These are phyloP conservation scores for Speoplatyrhinus poulsoni DNA, from an alignment of 2,113 vertebrate genomes.

Conservation along the genomic window DNA sequence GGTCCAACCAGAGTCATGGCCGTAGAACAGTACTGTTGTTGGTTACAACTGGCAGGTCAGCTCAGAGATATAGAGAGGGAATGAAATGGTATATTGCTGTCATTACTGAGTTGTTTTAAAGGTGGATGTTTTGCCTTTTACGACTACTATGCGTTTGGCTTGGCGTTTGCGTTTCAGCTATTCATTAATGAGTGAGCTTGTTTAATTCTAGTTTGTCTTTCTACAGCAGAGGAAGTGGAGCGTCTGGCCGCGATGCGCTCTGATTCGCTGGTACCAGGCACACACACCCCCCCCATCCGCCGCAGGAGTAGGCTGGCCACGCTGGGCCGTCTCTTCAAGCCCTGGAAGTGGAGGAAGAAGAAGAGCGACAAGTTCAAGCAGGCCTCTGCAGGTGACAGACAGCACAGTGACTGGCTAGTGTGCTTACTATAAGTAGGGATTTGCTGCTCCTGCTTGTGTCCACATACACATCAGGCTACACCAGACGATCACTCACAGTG, in stretches of 20 bases:
- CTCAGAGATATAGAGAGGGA: not conserved
- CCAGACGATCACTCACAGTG: no score
- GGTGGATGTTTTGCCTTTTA: not conserved
- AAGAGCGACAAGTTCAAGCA: slow-evolving; percentile 99
- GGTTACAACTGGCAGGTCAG: not conserved
- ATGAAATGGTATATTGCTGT: not conserved
- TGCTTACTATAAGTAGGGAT: not conserved
- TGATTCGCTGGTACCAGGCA: slow-evolving; percentile 95
- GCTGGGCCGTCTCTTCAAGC: slow-evolving; percentile 93
- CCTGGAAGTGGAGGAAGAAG: slow-evolving; percentile 99
- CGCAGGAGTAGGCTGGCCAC: slow-evolving; percentile 94
- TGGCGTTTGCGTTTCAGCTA: not conserved
- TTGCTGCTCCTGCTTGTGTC: slow-evolving; percentile 10
- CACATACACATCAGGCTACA: not conserved
- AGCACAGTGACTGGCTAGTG: not conserved
- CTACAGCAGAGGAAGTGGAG: slow-evolving; percentile 92
- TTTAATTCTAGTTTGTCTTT: slow-evolving; percentile 2
- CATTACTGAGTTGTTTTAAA: not conserved
- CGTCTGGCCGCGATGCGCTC: slow-evolving; percentile 96
- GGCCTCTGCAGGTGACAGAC: slow-evolving; percentile 89
- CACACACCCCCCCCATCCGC: slow-evolving; percentile 95
- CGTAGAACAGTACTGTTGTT: slow-evolving; percentile 4
- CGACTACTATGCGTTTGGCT: not conserved
- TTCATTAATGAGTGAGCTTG: not conserved
- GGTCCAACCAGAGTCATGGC: not conserved